These are phyloP conservation scores for Fregetta grallaria DNA, from an alignment of 2,113 vertebrate species.

Conservation along the genomic window DNA sequence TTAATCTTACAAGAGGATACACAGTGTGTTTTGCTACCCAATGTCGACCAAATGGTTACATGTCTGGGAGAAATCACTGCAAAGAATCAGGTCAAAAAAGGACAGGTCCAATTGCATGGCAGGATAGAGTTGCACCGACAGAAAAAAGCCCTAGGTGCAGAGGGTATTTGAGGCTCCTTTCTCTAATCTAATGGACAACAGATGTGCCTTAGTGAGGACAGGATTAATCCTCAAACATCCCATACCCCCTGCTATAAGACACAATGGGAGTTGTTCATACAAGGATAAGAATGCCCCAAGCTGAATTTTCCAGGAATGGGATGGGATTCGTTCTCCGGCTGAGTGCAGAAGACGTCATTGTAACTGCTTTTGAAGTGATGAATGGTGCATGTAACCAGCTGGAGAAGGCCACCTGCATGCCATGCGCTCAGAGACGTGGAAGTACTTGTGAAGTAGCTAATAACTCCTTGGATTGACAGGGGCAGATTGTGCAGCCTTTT, in stretches of 20 bases:
- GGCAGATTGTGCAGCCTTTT: constrained; percentile 7
- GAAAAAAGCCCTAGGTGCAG: background rate
- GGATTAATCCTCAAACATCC: background rate
- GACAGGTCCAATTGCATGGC: background rate
- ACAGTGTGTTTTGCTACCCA: background rate
- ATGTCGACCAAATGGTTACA: background rate
- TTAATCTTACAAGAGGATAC: background rate
- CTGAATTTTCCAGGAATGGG: background rate
- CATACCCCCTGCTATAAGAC: background rate
- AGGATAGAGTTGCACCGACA: background rate
- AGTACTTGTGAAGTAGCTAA: background rate
- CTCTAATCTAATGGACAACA: constrained; percentile 9
- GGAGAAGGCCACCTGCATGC: constrained; percentile 41
- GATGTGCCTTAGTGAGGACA: constrained; percentile 8
- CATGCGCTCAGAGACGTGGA: background rate
- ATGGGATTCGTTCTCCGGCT: background rate
- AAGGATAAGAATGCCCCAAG: background rate
- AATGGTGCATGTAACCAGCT: constrained; percentile 45
- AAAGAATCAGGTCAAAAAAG: background rate
- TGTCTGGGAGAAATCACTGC: background rate
- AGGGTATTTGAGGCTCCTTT: background rate
- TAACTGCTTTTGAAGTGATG: constrained; percentile 30
- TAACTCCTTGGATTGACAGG: background rate
- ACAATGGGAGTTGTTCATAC: constrained; percentile 1
- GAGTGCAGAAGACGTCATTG: constrained; percentile 25